Conservation (phyloP, 1,140 invertebrate species). For the Monomorium pharaonis region DNA sequence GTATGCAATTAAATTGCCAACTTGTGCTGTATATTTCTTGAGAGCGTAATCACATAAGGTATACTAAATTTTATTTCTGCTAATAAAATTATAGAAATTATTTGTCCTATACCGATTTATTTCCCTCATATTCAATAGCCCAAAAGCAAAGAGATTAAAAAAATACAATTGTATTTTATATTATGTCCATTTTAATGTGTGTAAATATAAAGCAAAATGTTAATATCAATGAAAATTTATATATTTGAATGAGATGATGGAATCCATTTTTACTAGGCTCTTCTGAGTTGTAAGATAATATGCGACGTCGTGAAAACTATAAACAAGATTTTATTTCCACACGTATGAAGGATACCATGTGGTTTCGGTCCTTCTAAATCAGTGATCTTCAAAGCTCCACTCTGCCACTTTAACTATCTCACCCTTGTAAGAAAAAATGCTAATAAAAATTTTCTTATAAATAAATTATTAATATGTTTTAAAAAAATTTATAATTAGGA, state of each 20-base stretch:
- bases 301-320: background rate
- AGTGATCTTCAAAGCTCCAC: slow-evolving; percentile 35
- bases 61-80: background rate
- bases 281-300: background rate
- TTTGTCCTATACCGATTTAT: background rate
- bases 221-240: background rate
- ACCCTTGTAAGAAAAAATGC: background rate
- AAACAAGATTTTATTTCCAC: background rate
- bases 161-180: background rate
- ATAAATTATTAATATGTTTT: background rate
- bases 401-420: background rate
- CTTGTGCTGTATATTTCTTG: slow-evolving; percentile 3
- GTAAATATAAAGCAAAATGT: background rate
- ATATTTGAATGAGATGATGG: background rate
- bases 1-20: background rate
- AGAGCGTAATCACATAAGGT: background rate
- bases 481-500: background rate
- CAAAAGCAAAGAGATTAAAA: background rate
- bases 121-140: background rate
- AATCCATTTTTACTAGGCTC: background rate
- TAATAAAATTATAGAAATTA: slow-evolving; percentile 8
- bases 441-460: background rate
- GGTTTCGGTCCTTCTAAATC: slow-evolving; percentile 46
- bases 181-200: background rate
- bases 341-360: slow-evolving; percentile 46